phyloP scores from a whole-genome alignment of 2,888 invertebrate genomes.

The Trachelus stipa region DNA sequence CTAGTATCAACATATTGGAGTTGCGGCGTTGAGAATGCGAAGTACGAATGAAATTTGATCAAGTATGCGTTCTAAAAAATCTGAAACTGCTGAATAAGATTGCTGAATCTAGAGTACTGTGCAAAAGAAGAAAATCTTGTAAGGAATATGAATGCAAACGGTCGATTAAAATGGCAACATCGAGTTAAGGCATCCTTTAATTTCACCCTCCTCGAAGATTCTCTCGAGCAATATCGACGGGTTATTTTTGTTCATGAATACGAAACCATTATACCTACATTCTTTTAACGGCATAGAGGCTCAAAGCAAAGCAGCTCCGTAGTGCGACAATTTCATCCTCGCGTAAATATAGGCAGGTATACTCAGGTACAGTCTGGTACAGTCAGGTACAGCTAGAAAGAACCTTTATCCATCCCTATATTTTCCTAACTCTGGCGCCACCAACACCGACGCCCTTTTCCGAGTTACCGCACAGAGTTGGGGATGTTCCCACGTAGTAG shows the following conservation, averaged over 20 bases:
- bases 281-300: slow-evolving; percentile 4
- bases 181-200: background rate
- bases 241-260: too few relatives aligned
- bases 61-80: too few relatives aligned
- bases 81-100: too few relatives aligned
- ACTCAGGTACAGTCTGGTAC: slow-evolving; percentile 8
- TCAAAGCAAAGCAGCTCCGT: slow-evolving; percentile 58
- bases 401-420: slow-evolving; percentile 56
- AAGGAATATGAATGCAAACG: background rate
- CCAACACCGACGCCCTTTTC: slow-evolving; percentile 32
- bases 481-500: slow-evolving; percentile 15
- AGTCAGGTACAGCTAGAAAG: slow-evolving; percentile 28
- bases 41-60: too few relatives aligned
- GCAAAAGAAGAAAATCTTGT: too few relatives aligned
- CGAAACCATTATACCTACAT: too few relatives aligned
- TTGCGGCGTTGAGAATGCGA: too few relatives aligned
- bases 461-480: slow-evolving; percentile 15
- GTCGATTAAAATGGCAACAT: background rate
- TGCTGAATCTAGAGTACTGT: too few relatives aligned
- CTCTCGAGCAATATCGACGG: background rate
- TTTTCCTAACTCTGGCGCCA: slow-evolving; percentile 53
- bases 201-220: background rate
- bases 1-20: too few relatives aligned
- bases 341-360: background rate
- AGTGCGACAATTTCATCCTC: slow-evolving; percentile 59